Percentiles rank a stretch among this genome's conserved stretches.
These are phyloP conservation scores for Megalurothrips usitatus DNA, from an alignment of 2,888 invertebrate species.

Conservation along the genomic window DNA sequence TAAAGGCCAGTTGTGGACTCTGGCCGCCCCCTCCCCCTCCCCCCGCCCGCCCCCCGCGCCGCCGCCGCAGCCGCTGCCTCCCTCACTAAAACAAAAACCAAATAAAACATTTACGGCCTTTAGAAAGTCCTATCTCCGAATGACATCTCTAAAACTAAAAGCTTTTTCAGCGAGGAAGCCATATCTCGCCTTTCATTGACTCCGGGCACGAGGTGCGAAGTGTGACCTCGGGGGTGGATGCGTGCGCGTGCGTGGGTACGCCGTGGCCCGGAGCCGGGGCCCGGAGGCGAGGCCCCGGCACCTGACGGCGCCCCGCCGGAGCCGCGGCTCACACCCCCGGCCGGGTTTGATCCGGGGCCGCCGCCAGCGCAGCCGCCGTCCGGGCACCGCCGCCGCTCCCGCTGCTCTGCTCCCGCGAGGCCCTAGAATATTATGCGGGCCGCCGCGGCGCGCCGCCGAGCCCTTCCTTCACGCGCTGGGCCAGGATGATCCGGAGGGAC, in stretches of 20 bases:
- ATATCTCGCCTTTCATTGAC: slow-evolving; percentile 2
- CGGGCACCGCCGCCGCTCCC: not conserved
- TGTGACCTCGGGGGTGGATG: no score
- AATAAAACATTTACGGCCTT: not conserved
- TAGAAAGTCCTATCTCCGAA: not conserved
- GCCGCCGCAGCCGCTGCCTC: no score
- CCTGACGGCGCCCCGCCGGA: no score
- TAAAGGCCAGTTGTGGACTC: slow-evolving; percentile 3
- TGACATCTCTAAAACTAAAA: slow-evolving; percentile 11
- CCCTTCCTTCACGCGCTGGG: no score
- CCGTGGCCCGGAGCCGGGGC: no score
- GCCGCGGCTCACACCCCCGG: no score
- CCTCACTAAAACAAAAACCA: not conserved
- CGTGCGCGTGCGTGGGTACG: no score
- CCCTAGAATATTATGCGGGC: no score
- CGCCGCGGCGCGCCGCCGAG: no score
- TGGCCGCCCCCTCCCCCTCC: not conserved
- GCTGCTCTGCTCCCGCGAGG: not conserved
- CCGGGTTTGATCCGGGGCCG: no score
- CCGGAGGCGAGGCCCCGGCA: no score
- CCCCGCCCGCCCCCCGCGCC: not conserved
- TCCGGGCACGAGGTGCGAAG: not conserved
- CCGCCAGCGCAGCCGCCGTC: not conserved
- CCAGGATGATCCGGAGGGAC: no score
- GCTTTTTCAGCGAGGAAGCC: not conserved